A percentile compares a stretch with the other conserved stretches of the same genome.
These are phyloP conservation scores for Callionymus lyra DNA, from an alignment of 2,113 vertebrate species.

Conservation along the genomic window DNA sequence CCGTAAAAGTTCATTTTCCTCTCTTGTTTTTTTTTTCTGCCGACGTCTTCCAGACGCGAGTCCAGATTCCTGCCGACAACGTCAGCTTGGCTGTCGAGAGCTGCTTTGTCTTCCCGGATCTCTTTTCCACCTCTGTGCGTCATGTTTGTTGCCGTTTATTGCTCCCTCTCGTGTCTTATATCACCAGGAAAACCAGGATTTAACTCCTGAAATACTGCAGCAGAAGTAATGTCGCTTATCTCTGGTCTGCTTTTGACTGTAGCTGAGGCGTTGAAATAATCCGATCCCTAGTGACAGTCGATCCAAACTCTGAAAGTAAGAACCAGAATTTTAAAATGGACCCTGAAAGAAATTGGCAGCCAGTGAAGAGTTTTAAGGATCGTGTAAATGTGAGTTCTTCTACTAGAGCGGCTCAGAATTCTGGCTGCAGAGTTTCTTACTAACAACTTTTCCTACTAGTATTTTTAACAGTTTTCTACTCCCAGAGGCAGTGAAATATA, in stretches of 20 bases:
- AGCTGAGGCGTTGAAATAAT: too few species aligned
- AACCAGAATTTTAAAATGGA: too few species aligned
- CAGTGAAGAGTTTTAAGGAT: too few species aligned
- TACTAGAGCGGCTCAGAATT: too few species aligned
- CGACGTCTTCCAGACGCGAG: conserved; percentile 11
- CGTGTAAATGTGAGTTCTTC: too few species aligned
- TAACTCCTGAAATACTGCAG: conserved; percentile 19
- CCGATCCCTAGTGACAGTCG: too few species aligned
- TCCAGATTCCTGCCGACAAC: conserved; percentile 21
- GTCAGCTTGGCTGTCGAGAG: conserved; percentile 9
- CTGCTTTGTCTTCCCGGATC: conserved; percentile 21
- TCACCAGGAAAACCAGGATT: conserved; percentile 30
- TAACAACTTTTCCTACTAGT: too few species aligned
- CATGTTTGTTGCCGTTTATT: conserved; percentile 35
- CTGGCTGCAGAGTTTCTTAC: too few species aligned
- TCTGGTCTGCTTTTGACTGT: conserved; percentile 21
- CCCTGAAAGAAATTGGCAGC: too few species aligned
- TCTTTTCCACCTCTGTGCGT: conserved; percentile 26
- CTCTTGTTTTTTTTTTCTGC: conserved; percentile 1
- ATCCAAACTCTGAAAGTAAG: too few species aligned
- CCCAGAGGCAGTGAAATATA: conserved; percentile 6
- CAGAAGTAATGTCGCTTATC: conserved; percentile 24
- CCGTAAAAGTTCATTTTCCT: conserved; percentile 3
- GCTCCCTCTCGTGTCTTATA: conserved; percentile 33
- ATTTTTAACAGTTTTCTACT: conserved; percentile 12